These are phyloP conservation scores for Puma concolor DNA, from an alignment of 2,113 vertebrate genomes.

Conservation along the genomic window DNA sequence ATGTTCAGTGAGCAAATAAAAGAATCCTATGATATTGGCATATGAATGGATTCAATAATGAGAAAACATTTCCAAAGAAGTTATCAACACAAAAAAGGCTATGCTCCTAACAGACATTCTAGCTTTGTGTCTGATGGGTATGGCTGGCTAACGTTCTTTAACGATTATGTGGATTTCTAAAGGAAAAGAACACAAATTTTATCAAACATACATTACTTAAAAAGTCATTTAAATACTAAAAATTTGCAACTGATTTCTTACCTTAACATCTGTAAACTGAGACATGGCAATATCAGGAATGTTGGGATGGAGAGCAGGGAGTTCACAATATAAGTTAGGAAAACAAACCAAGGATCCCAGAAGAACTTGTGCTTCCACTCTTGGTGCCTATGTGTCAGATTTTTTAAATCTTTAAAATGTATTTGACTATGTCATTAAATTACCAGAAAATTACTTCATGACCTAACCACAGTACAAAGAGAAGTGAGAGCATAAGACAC, in stretches of 20 bases:
- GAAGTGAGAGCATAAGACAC: not conserved
- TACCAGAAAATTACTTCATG: conserved; percentile 30
- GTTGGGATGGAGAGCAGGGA: conserved; percentile 96
- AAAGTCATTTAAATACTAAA: conserved; percentile 44
- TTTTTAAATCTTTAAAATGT: conserved; percentile 24
- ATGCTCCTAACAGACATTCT: not conserved
- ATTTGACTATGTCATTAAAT: not conserved
- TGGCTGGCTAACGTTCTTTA: conserved; percentile 8
- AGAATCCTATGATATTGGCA: conserved; percentile 12
- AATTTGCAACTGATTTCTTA: conserved; percentile 70
- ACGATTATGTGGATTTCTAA: not conserved
- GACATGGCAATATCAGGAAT: conserved; percentile 94
- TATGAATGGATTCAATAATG: not conserved
- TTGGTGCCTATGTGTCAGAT: conserved; percentile 90
- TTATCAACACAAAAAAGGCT: conserved; percentile 26
- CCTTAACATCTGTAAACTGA: conserved; percentile 96
- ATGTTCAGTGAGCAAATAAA: conserved; percentile 44
- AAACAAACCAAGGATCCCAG: conserved; percentile 98
- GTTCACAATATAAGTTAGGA: conserved; percentile 96
- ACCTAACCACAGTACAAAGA: not conserved
- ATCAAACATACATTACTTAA: not conserved
- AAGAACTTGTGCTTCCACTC: conserved; percentile 98
- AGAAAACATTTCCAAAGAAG: conserved; percentile 21
- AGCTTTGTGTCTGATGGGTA: not conserved
- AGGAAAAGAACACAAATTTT: conserved; percentile 2